A percentile compares a stretch with the other conserved stretches of the same genome.
Conservation (phyloP, 2,113 vertebrate species). For the Lophura nycthemera region DNA sequence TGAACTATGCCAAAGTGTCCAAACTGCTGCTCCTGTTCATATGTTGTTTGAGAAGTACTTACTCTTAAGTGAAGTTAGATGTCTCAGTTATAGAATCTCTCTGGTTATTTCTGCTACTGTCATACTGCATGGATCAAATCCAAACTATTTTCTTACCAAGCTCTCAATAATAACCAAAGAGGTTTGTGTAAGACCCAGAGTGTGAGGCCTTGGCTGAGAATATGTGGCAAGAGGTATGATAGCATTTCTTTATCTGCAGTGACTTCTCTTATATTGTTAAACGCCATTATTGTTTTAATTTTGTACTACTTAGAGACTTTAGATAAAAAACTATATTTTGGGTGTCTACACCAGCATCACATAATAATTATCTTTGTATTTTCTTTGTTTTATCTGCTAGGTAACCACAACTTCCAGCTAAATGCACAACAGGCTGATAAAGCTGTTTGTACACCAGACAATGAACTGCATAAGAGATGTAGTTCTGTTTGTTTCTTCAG, state of each 20-base stretch:
- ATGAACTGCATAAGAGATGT: slow-evolving; percentile 7
- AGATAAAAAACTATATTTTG: not conserved
- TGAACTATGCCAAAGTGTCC: not conserved
- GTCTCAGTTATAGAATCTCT: not conserved
- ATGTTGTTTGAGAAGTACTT: not conserved
- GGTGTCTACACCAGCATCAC: not conserved
- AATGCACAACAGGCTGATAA: slow-evolving; percentile 45
- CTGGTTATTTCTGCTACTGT: not conserved
- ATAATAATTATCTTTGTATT: fast-evolving
- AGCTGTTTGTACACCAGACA: not conserved
- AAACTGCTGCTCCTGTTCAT: not conserved
- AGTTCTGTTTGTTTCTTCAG: slow-evolving; percentile 58
- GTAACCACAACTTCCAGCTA: slow-evolving; percentile 26
- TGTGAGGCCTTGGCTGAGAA: not conserved
- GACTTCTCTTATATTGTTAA: not conserved
- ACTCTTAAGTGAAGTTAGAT: not conserved
- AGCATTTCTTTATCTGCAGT: not conserved
- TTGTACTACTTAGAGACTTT: not conserved
- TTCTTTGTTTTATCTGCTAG: slow-evolving; percentile 50
- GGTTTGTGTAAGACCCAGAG: not conserved
- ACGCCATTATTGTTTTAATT: not conserved
- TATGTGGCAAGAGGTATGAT: not conserved
- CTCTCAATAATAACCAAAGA: not conserved
- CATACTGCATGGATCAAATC: not conserved
- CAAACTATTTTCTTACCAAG: not conserved